phyloP scores from a whole-genome alignment of 2,797 vertebrate genomes.

The Xyrichtys novacula region DNA sequence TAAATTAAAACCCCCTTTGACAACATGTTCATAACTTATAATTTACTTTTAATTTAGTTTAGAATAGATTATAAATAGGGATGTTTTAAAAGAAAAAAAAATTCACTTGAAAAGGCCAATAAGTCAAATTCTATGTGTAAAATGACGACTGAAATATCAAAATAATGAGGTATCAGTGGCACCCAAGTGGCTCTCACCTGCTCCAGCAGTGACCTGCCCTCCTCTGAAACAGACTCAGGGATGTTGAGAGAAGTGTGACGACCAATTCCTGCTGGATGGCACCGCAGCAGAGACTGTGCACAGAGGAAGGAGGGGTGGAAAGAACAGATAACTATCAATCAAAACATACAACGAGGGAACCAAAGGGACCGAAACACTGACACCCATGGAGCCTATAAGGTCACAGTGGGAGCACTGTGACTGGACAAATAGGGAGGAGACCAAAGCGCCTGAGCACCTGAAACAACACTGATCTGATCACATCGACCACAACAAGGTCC shows the following conservation, averaged over 20 bases:
- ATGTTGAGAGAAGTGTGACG: slow-evolving; percentile 94
- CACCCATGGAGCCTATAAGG: slow-evolving; percentile 53
- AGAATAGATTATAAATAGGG: too few species aligned
- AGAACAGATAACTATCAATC: slow-evolving; percentile 68
- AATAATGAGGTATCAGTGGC: not conserved
- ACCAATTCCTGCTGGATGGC: slow-evolving; percentile 95
- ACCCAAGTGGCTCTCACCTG: slow-evolving; percentile 86
- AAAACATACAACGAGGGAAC: slow-evolving; percentile 59
- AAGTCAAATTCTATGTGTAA: not conserved
- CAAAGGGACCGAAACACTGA: slow-evolving; percentile 36
- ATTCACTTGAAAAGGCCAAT: not conserved
- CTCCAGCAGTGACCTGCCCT: slow-evolving; percentile 93
- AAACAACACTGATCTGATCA: slow-evolving; percentile 83
- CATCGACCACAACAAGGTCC: slow-evolving; percentile 54
- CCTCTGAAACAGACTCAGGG: slow-evolving; percentile 94
- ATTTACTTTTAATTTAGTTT: too few species aligned
- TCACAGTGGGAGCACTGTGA: slow-evolving; percentile 32
- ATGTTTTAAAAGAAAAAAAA: too few species aligned
- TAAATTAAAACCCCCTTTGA: too few species aligned
- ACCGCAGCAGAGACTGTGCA: slow-evolving; percentile 90
- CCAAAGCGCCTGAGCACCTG: slow-evolving; percentile 71
- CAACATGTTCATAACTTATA: too few species aligned
- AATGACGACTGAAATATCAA: not conserved
- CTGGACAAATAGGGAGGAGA: slow-evolving; percentile 74
- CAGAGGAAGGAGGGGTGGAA: slow-evolving; percentile 59